Base-by-base conservation (phyloP, 2,113 vertebrate genomes). In the Phocoena sinus region DNA sequence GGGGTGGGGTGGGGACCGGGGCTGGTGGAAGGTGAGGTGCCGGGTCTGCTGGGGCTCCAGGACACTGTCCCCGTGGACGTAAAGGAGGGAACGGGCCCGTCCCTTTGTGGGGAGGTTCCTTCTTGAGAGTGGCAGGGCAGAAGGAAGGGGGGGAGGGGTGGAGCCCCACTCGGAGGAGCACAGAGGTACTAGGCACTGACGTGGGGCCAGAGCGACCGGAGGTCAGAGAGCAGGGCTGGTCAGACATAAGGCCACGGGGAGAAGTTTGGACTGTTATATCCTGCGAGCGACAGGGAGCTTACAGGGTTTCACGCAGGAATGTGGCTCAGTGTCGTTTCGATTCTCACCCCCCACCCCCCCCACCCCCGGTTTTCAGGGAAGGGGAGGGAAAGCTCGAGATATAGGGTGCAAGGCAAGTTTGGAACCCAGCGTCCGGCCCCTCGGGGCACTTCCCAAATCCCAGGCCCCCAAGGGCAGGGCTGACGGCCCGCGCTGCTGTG, bases 391-490 rank as follows among this genome's bases (percentile, higher is more conserved):
- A 58, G 26, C 5, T 68, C 2, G 2, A 68, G 62, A 62, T 21
- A 28, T 23, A 21, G 41, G 12, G 50, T 26, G 4, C 0, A 4
- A 65, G 65, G 41, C 41, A 38, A 25, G 36, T n/a, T 21, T 65
- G 17, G 63, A 65, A 28, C n/a, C 60, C n/a, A 25, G 58, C 0
- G 20, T 60, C 21, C 18, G 21, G 36, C 14, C 21, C 8, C 18
- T 25, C 23, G 41, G 50, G 36, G 41, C 23, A 5, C 13, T 36
- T 41, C 26, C 8, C 9, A 14, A 13, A 26, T 67, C 65, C 28
- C 11, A 1, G 5, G 17, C 4, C 28, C 14, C 14, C 1, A 0
- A 1, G 10, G 2, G 10, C 14, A 1, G 56, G 7, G 17, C 21
- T 23, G 21, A 70, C 9, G 28, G 10, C 31, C 1, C 1, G 31